These are phyloP conservation scores for Indri indri DNA, from an alignment of 2,113 vertebrate genomes.

Conservation along the genomic window DNA sequence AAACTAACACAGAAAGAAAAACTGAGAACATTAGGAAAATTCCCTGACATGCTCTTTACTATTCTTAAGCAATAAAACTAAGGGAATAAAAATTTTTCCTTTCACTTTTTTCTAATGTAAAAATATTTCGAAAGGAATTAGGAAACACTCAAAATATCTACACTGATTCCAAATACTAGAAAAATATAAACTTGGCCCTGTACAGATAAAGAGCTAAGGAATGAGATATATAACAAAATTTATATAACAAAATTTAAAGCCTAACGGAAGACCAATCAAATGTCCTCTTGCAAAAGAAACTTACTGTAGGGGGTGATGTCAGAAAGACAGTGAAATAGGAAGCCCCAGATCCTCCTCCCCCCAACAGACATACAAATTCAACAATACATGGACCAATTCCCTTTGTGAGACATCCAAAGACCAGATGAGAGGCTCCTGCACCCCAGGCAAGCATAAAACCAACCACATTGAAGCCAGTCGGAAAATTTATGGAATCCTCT, in stretches of 20 bases:
- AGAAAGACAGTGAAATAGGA: background rate
- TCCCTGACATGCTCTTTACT: background rate
- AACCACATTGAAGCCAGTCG: background rate
- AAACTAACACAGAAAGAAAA: background rate
- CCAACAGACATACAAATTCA: background rate
- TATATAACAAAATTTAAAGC: background rate
- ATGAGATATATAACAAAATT: background rate
- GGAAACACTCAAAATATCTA: background rate
- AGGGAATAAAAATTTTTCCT: background rate
- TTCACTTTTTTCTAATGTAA: background rate
- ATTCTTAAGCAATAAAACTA: background rate
- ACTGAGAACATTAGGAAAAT: background rate
- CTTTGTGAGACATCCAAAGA: background rate
- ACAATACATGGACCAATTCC: background rate
- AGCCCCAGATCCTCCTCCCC: too few species aligned
- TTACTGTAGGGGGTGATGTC: background rate
- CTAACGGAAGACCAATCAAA: background rate
- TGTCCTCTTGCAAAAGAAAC: background rate
- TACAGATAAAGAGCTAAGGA: background rate
- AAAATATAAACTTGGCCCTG: background rate
- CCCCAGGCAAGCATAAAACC: background rate
- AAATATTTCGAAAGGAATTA: background rate
- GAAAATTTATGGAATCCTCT: background rate
- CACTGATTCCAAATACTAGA: background rate
- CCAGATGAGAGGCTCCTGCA: background rate